Conservation (phyloP, 2,797 vertebrate species). For the Chrosomus eos region DNA sequence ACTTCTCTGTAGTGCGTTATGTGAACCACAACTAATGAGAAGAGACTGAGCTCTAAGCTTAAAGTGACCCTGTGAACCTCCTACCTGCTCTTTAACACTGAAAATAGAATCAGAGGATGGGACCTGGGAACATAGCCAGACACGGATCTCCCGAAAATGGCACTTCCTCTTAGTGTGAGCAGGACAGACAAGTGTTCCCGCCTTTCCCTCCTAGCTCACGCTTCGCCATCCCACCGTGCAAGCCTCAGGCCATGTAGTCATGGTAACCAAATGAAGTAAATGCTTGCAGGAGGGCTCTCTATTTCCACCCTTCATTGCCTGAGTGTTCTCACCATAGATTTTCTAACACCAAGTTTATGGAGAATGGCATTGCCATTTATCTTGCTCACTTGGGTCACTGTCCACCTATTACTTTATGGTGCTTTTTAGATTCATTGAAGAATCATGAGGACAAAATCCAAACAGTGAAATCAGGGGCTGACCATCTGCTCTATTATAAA, state of each 20-base stretch:
- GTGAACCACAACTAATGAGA: slow-evolving; percentile 46
- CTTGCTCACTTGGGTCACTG: background rate
- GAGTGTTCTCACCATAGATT: slow-evolving; percentile 37
- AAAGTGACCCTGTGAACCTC: slow-evolving; percentile 27
- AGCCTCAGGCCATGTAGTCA: slow-evolving; percentile 80
- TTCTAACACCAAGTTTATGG: slow-evolving; percentile 36
- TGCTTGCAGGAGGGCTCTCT: slow-evolving; percentile 79
- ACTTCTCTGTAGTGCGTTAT: slow-evolving; percentile 38
- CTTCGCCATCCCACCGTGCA: slow-evolving; percentile 73
- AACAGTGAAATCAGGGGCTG: background rate
- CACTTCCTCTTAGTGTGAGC: slow-evolving; percentile 69
- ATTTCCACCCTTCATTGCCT: slow-evolving; percentile 64
- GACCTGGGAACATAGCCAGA: slow-evolving; percentile 46
- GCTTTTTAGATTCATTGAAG: background rate
- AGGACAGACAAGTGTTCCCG: slow-evolving; percentile 55
- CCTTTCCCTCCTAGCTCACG: slow-evolving; percentile 59
- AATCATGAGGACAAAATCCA: slow-evolving; percentile 3
- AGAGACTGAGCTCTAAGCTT: slow-evolving; percentile 14
- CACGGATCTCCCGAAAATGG: slow-evolving; percentile 57
- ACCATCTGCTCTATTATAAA: slow-evolving; percentile 30
- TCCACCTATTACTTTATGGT: background rate
- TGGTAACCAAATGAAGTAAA: slow-evolving; percentile 82
- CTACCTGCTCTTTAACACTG: slow-evolving; percentile 24
- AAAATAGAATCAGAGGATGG: background rate
- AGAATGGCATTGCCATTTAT: slow-evolving; percentile 24